Evolutionary conservation across 2,113 vertebrate species (phyloP).

Genomic region (Catharus fuscescens): DNA sequence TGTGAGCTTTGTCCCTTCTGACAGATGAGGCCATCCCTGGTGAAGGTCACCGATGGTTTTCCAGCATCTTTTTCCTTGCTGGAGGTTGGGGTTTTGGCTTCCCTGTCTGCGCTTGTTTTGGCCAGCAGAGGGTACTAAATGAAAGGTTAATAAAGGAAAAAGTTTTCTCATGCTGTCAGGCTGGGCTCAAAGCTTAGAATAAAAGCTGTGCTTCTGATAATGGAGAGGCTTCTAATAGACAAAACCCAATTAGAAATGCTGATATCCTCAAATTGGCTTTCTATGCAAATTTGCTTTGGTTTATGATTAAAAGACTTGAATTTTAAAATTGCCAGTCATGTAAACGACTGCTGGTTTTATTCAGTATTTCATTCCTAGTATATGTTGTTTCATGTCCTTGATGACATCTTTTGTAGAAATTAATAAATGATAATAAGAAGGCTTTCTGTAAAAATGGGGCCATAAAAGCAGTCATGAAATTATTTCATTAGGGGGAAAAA

Average conservation of each 20-base stretch:
- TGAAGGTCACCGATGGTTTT: not conserved
- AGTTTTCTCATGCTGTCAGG: not conserved
- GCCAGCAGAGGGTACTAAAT: constrained; percentile 59
- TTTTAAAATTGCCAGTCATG: not conserved
- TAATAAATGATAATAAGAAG: not conserved
- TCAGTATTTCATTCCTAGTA: not conserved
- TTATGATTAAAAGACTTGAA: not conserved
- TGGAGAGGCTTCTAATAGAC: not conserved
- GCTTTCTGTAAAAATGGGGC: not conserved
- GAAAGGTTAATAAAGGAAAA: constrained; percentile 14
- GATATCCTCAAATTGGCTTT: not conserved
- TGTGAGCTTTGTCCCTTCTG: not conserved
- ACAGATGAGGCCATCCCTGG: not conserved
- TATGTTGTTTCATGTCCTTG: not conserved
- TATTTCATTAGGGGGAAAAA: not conserved
- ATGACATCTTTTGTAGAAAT: not conserved
- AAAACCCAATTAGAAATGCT: not conserved
- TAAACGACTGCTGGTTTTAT: not conserved
- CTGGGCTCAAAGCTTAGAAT: not conserved
- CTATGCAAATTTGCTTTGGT: not conserved
- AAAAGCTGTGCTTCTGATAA: not conserved
- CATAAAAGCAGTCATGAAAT: not conserved
- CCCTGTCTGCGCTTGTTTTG: not conserved
- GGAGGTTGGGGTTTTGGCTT: not conserved
- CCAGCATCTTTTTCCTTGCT: not conserved